Percentiles rank a stretch among this genome's conserved stretches.
These are phyloP conservation scores for Eurypyga helias DNA, from an alignment of 2,113 vertebrate genomes.

Conservation along the genomic window DNA sequence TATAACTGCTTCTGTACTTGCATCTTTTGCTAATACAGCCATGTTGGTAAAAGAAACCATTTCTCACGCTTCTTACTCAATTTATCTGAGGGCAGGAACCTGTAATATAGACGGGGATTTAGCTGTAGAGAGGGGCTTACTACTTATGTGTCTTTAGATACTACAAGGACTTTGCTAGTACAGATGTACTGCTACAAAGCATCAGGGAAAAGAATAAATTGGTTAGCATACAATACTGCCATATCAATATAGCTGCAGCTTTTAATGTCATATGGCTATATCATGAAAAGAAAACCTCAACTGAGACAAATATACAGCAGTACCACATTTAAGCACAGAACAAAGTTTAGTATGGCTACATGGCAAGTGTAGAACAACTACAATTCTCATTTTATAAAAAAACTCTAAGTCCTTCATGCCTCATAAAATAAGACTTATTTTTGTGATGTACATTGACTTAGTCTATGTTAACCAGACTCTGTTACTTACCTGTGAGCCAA, in stretches of 20 bases:
- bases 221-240: background rate
- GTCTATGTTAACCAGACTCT: background rate
- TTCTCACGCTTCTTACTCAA: background rate
- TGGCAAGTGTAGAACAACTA: background rate
- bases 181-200: background rate
- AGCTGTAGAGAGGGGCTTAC: background rate
- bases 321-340: background rate
- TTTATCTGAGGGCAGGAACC: background rate
- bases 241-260: background rate
- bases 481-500: background rate
- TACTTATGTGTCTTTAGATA: background rate
- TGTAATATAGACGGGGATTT: background rate
- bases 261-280: background rate
- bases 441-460: background rate
- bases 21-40: background rate
- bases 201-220: background rate
- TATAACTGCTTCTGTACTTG: background rate
- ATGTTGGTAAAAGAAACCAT: background rate
- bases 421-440: background rate
- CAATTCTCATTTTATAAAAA: background rate
- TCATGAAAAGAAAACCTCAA: background rate
- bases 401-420: background rate
- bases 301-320: background rate
- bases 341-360: background rate
- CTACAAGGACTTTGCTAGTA: background rate